Evolutionary conservation across 2,888 invertebrate genomes (phyloP).

Genomic region (Phaedon cochleariae): DNA sequence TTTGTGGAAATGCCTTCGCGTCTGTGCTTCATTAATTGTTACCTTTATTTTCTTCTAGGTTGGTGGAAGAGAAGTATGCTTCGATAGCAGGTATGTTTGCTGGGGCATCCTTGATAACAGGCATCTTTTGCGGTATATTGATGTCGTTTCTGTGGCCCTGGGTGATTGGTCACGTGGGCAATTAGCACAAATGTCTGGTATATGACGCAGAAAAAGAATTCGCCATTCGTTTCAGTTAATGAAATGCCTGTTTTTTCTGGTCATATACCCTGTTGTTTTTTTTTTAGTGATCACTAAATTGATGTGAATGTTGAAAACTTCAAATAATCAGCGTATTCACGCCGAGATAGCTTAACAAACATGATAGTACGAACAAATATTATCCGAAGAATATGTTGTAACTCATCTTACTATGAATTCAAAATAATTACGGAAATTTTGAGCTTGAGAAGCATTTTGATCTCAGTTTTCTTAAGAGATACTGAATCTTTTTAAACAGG

Average conservation of each 20-base stretch:
- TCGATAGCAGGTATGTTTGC: constrained; percentile 96
- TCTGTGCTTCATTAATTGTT: neutral
- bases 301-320: neutral
- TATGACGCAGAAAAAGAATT: constrained; percentile 59
- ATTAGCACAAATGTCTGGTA: constrained; percentile 62
- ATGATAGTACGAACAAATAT: neutral
- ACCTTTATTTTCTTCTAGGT: constrained; percentile 65
- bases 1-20: too few relatives aligned
- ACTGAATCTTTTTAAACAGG: too few relatives aligned
- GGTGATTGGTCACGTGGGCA: constrained; percentile 64
- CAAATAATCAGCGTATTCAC: neutral
- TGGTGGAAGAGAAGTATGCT: constrained; percentile 83
- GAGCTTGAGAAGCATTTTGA: too few relatives aligned
- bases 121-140: constrained; percentile 84
- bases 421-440: too few relatives aligned
- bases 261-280: constrained; percentile 46
- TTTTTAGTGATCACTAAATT: neutral
- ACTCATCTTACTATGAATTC: too few relatives aligned
- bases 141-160: constrained; percentile 77
- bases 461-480: too few relatives aligned
- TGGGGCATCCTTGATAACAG: constrained; percentile 89
- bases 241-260: constrained; percentile 41
- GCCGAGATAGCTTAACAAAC: neutral
- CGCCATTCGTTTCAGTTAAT: constrained; percentile 50
- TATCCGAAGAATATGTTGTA: too few relatives aligned